Conservation (phyloP, 2,888 invertebrate species). For the Encarsia formosa region DNA sequence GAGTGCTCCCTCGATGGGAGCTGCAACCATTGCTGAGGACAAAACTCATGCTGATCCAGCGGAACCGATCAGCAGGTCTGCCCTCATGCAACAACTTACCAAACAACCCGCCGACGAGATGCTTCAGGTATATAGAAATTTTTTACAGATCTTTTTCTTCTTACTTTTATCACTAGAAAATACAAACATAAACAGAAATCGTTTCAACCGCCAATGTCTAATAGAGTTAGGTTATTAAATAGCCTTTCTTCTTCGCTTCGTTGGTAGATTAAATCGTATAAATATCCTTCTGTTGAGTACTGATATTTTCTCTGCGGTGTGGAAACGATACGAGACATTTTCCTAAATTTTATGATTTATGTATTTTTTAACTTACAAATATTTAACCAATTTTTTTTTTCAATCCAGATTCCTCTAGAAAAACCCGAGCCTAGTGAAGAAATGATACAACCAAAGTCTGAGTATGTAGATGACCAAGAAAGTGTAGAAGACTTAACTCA, state of each 20-base stretch:
- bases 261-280: conserved; percentile 47
- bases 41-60: conserved; percentile 43
- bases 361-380: neutral
- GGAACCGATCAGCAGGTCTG: conserved; percentile 48
- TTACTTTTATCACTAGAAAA: neutral
- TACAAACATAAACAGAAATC: no score
- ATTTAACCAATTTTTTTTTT: conserved; percentile 5
- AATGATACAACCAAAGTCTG: conserved; percentile 69
- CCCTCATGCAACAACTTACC: conserved; percentile 49
- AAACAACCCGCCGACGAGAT: conserved; percentile 50
- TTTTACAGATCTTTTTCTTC: no score
- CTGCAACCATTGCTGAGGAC: conserved; percentile 51
- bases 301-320: conserved; percentile 36
- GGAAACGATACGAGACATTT: conserved; percentile 47
- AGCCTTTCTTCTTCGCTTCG: conserved; percentile 42
- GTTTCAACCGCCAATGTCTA: conserved; percentile 46
- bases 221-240: conserved; percentile 36
- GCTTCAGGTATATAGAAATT: conserved; percentile 47
- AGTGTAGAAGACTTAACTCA: conserved; percentile 82
- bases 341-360: conserved; percentile 1
- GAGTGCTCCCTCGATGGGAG: conserved; percentile 46
- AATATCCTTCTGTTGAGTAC: conserved; percentile 42
- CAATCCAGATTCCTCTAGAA: conserved; percentile 48
- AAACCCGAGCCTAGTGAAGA: conserved; percentile 57
- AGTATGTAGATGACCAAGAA: conserved; percentile 67